phyloP scores from a whole-genome alignment of 2,113 vertebrate species.

The Oreocharis arfaki region DNA sequence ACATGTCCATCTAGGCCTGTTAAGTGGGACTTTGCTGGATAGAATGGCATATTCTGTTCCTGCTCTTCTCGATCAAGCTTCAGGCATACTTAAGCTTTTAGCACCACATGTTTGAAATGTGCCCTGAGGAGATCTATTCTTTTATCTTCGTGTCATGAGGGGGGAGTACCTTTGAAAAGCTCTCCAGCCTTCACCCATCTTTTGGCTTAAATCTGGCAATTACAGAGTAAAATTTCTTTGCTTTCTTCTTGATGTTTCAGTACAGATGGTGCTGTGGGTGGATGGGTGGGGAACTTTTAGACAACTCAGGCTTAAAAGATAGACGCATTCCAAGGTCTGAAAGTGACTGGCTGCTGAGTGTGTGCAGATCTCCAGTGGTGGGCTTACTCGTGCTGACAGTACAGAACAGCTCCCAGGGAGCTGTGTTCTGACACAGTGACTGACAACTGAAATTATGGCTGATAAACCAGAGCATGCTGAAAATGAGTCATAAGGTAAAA shows the following conservation, averaged over 20 bases:
- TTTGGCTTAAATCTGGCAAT: not conserved
- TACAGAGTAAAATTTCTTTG: not conserved
- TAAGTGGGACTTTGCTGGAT: not conserved
- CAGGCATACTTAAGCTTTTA: not conserved
- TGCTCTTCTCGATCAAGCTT: not conserved
- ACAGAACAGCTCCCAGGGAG: not conserved
- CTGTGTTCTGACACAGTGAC: not conserved
- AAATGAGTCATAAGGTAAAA: constrained; percentile 49
- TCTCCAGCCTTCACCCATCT: not conserved
- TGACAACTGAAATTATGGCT: not conserved
- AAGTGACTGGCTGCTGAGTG: not conserved
- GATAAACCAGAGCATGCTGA: not conserved
- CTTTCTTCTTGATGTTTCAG: not conserved
- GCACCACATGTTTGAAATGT: not conserved
- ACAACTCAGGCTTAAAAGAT: not conserved
- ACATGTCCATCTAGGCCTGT: not conserved
- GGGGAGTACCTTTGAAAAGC: not conserved
- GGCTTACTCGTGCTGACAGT: not conserved
- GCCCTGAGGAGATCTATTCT: not conserved
- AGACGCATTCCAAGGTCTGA: not conserved
- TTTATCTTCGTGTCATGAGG: fast-evolving
- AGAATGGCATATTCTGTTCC: not conserved
- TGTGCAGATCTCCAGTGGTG: not conserved
- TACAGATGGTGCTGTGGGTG: constrained; percentile 57
- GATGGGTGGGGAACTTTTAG: not conserved